These are phyloP conservation scores for Tetrao urogallus DNA, from an alignment of 2,113 vertebrate species.

Conservation along the genomic window DNA sequence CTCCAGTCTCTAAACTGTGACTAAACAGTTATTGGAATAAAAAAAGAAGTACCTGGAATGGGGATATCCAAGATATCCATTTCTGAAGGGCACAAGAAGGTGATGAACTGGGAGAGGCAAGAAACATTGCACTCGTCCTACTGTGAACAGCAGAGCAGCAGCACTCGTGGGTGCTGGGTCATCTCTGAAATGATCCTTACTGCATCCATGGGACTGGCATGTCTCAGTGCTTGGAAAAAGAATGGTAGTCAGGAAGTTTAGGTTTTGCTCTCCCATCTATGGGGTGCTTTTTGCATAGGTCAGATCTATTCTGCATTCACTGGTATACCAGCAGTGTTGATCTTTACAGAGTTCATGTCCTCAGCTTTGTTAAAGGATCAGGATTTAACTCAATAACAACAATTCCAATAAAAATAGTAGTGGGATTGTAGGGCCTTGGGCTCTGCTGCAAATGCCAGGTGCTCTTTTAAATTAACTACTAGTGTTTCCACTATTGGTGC, in stretches of 20 bases:
- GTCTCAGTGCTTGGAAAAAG: background rate
- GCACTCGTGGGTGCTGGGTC: rapidly evolving
- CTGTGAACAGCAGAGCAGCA: background rate
- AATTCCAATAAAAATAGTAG: background rate
- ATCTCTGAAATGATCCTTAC: background rate
- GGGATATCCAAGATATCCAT: background rate
- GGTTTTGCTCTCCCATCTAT: background rate
- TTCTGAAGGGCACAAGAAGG: background rate
- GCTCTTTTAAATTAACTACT: background rate
- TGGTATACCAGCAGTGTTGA: rapidly evolving
- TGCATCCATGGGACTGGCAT: rapidly evolving
- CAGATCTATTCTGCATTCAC: background rate
- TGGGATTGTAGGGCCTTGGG: background rate
- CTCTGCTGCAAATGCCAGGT: background rate
- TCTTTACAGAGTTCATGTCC: background rate
- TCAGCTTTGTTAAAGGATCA: background rate
- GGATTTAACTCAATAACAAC: background rate
- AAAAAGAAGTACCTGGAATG: background rate
- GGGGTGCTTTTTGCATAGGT: background rate
- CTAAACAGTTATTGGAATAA: background rate
- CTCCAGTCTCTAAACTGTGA: background rate
- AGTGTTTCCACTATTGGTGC: background rate
- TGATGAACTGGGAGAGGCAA: background rate
- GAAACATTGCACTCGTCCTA: background rate
- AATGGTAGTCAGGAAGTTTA: background rate